Percentiles rank a stretch among this genome's conserved stretches.
Evolutionary conservation across 2,888 invertebrate genomes (phyloP).

Genomic region (Rhaphigaster nebulosa): DNA sequence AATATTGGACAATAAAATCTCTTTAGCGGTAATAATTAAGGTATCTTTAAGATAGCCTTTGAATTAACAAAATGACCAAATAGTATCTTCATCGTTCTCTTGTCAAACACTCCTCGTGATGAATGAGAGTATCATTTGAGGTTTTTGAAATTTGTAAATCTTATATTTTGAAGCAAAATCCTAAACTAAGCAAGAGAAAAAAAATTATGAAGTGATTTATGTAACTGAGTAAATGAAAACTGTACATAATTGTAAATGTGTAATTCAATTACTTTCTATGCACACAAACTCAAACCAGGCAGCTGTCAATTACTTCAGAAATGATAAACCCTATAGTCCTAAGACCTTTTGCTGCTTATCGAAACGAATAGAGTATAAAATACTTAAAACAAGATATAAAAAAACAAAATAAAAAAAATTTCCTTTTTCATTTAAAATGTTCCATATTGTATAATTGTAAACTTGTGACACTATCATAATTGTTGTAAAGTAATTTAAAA

Average conservation of each 20-base stretch:
- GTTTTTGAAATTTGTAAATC: slow-evolving; percentile 43
- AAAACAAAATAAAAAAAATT: neutral
- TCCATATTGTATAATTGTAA: slow-evolving; percentile 39
- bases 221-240: slow-evolving; percentile 14
- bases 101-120: neutral
- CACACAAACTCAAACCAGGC: slow-evolving; percentile 46
- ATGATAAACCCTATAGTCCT: slow-evolving; percentile 43
- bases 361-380: neutral
- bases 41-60: slow-evolving; percentile 32
- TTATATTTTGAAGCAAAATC: slow-evolving; percentile 20
- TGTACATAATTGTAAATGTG: slow-evolving; percentile 43
- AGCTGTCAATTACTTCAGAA: slow-evolving; percentile 56
- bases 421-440: neutral
- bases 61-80: slow-evolving; percentile 45
- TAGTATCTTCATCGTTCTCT: slow-evolving; percentile 30
- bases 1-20: slow-evolving; percentile 57
- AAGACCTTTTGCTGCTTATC: slow-evolving; percentile 17
- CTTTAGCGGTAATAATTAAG: slow-evolving; percentile 44
- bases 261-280: slow-evolving; percentile 23
- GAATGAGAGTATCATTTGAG: slow-evolving; percentile 22
- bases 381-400: neutral
- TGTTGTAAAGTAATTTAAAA: slow-evolving; percentile 35
- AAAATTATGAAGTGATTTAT: slow-evolving; percentile 2
- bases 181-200: neutral
- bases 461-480: slow-evolving; percentile 41